phyloP scores from a whole-genome alignment of 2,888 invertebrate genomes.

The Drepanosiphum platanoidis region DNA sequence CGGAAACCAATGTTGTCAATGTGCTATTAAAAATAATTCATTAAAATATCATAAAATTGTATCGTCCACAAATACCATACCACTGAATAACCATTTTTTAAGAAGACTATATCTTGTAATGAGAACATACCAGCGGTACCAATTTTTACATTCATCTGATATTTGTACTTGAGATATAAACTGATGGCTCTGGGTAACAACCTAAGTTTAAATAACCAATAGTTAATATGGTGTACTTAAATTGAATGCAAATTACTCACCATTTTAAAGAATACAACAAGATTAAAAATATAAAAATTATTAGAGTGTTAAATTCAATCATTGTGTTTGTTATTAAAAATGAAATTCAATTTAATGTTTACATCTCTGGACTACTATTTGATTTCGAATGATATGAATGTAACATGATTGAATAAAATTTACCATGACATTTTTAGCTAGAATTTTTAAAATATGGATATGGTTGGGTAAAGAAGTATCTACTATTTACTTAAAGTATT shows the following conservation, averaged over 20 bases:
- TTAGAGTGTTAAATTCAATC: constrained; percentile 39
- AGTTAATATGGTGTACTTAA: background rate
- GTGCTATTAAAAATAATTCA: constrained; percentile 72
- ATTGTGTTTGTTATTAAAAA: constrained; percentile 2
- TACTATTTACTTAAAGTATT: background rate
- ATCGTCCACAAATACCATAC: constrained; percentile 69
- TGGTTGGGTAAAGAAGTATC: no score
- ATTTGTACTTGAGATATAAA: constrained; percentile 83
- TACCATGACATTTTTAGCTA: background rate
- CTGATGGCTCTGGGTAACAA: constrained; percentile 80
- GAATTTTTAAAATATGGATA: background rate
- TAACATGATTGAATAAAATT: background rate
- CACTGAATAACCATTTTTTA: constrained; percentile 81
- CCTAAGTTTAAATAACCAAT: constrained; percentile 70
- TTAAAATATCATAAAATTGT: background rate
- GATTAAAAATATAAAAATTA: constrained; percentile 32
- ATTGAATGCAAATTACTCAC: constrained; percentile 17
- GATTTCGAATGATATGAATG: no score
- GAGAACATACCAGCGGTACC: constrained; percentile 84
- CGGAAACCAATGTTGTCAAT: constrained; percentile 85
- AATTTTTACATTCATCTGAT: constrained; percentile 81
- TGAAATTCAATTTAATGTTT: background rate
- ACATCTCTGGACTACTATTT: no score
- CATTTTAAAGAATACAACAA: constrained; percentile 56
- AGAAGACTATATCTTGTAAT: constrained; percentile 81